Evolutionary conservation across 2,113 vertebrate species (phyloP), one percentile per base, ranked within the genome.

Genomic region (Tympanuchus pallidicinctus): DNA sequence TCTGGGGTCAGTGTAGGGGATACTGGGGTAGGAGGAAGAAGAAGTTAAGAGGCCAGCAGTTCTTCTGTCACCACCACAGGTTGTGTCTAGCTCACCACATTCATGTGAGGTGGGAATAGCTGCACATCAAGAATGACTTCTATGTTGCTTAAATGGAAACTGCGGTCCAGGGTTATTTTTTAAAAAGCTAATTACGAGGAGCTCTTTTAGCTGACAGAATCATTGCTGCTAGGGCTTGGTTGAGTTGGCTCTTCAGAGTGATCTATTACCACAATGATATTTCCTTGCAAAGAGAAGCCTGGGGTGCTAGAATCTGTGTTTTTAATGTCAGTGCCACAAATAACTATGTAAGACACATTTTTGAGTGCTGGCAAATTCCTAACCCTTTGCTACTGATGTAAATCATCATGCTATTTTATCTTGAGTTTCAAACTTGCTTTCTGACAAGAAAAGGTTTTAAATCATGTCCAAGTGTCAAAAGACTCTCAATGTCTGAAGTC

Each of bases 301-400:
- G 67, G 95, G 83, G 81, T 93, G 92, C 81, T 60, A 82, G 40
- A 38, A 74, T 82, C 63, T 72, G 42, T 84, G 89, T 90, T 95
- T 88, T 65, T 25, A 89, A 82, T 82, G 81, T 79, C 71, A 87
- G 69, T 5, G 11, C 88, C 82, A 79, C 87, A 82, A 80, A 81
- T 66, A 66, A 59, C 66, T 69, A 14, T 80, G 73, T 92, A 70
- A 91, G 59, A 91, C 50, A 59, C 20, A 79, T 40, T 89, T 82
- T 52, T 82, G 75, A 90, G 78, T n/a, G 21, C 80, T 92, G 80
- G 96, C 88, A 71, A 81, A 82, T 90, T 95, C 93, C 88, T 93
- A 34, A 72, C 73, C 56, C 66, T 61, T 70, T 74, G 73, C 45
- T 63, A 76, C 75, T 27, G 64, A 82, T 24, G 63, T 67, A 80